These are phyloP conservation scores for Harpagifer antarcticus DNA, from an alignment of 2,797 vertebrate genomes.

Conservation along the genomic window DNA sequence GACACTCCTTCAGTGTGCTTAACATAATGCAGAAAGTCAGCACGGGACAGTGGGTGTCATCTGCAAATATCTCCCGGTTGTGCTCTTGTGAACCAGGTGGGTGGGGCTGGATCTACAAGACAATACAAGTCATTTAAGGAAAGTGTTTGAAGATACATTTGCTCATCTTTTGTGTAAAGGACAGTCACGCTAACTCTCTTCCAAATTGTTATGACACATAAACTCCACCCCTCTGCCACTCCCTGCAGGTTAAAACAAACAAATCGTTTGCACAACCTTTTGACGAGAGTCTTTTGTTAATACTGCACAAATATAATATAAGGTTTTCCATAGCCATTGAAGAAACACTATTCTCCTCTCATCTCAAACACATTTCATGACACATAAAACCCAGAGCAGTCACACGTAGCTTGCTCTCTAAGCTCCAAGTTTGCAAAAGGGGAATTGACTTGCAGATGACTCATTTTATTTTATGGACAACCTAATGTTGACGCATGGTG, in stretches of 20 bases:
- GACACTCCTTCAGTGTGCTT: slow-evolving; percentile 2
- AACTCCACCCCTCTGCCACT: slow-evolving; percentile 46
- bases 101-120: slow-evolving; percentile 31
- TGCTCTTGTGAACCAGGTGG: slow-evolving; percentile 24
- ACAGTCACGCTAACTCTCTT: slow-evolving; percentile 8
- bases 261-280: slow-evolving; percentile 35
- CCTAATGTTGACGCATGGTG: slow-evolving; percentile 2
- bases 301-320: slow-evolving; percentile 3
- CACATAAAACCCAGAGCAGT: neutral
- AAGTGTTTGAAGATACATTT: slow-evolving; percentile 45
- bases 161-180: slow-evolving; percentile 27
- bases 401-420: neutral
- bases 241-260: slow-evolving; percentile 61
- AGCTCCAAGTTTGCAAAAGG: neutral
- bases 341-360: neutral
- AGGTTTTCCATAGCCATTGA: neutral
- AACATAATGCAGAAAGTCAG: slow-evolving; percentile 4
- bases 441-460: neutral
- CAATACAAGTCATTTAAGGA: slow-evolving; percentile 19
- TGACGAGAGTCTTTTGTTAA: slow-evolving; percentile 24
- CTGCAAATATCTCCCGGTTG: slow-evolving; percentile 50
- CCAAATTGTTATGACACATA: slow-evolving; percentile 21
- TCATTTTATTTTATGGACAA: slow-evolving; percentile 2
- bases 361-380: slow-evolving; percentile 1
- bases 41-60: slow-evolving; percentile 25